phyloP scores from a whole-genome alignment of 2,888 invertebrate species.

The Trichopria drosophilae region DNA sequence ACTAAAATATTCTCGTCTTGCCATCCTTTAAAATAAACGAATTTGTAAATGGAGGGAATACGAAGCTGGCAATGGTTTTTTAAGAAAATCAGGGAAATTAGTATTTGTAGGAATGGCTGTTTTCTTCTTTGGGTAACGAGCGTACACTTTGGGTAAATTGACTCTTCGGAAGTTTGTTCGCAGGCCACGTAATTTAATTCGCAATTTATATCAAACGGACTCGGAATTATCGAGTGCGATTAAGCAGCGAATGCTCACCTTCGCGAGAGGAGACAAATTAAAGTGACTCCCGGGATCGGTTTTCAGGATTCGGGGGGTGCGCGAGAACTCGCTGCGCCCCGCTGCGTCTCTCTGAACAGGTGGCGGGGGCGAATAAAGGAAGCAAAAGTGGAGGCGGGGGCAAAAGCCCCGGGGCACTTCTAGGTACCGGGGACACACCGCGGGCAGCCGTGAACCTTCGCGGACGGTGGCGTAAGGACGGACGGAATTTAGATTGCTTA shows the following conservation, averaged over 20 bases:
- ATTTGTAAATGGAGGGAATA: too few relatives aligned
- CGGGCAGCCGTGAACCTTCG: too few relatives aligned
- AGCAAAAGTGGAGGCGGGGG: conserved; percentile 28
- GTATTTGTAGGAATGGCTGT: too few relatives aligned
- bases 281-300: conserved; percentile 43
- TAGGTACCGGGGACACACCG: conserved; percentile 28
- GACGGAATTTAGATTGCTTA: conserved; percentile 57
- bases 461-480: conserved; percentile 47
- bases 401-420: conserved; percentile 28
- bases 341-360: too few relatives aligned
- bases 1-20: too few relatives aligned
- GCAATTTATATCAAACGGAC: conserved; percentile 22
- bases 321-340: too few relatives aligned
- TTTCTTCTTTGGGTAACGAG: too few relatives aligned
- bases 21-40: too few relatives aligned
- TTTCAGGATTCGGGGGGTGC: conserved; percentile 39
- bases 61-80: too few relatives aligned
- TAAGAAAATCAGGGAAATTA: too few relatives aligned
- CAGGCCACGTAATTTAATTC: conserved; percentile 19
- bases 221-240: conserved; percentile 40
- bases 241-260: conserved; percentile 24
- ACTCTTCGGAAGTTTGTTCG: conserved; percentile 10
- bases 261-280: conserved; percentile 32
- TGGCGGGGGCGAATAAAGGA: too few relatives aligned
- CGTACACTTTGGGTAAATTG: background rate